A percentile compares a stretch with the other conserved stretches of the same genome.
phyloP scores from a whole-genome alignment of 2,113 vertebrate genomes.

The Fregata magnificens region DNA sequence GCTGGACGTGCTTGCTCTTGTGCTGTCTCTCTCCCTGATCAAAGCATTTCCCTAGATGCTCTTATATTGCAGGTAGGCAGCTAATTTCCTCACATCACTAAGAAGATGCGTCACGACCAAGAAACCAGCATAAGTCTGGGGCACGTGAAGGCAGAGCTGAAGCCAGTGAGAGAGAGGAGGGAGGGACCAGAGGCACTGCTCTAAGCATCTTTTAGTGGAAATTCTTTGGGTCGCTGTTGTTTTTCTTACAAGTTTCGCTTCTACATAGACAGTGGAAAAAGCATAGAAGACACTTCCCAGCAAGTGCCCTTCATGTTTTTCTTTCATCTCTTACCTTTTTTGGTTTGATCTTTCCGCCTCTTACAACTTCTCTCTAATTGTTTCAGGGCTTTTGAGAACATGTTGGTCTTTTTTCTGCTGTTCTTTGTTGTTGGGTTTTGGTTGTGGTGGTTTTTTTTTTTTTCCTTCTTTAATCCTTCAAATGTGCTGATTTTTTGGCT shows the following conservation, averaged over 20 bases:
- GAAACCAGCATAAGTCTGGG: neutral
- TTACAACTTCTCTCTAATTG: conserved; percentile 9
- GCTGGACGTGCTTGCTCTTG: neutral
- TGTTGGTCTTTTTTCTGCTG: neutral
- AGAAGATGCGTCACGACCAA: conserved; percentile 41
- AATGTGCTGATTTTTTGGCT: neutral
- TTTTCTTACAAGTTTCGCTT: conserved; percentile 71
- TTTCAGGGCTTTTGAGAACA: conserved; percentile 29
- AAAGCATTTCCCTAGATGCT: neutral
- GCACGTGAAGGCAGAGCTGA: conserved; percentile 30
- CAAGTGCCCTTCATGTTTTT: conserved; percentile 66
- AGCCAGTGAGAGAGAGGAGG: neutral
- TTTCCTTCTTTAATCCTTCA: neutral
- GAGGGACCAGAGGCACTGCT: conserved; percentile 24
- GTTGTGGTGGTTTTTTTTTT: neutral
- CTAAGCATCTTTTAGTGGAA: conserved; percentile 68
- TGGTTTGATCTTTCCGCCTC: conserved; percentile 56
- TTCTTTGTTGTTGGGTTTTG: neutral
- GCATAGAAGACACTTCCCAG: conserved; percentile 76
- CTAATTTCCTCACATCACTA: conserved; percentile 9
- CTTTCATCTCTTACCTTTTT: conserved; percentile 67
- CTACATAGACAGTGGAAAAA: conserved; percentile 73
- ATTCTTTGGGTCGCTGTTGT: conserved; percentile 62
- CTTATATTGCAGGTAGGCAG: conserved; percentile 59
- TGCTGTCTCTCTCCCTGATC: neutral